Percentiles rank a stretch among this genome's conserved stretches.
phyloP scores from a whole-genome alignment of 2,797 vertebrate species.

The Gadopsis marmoratus region DNA sequence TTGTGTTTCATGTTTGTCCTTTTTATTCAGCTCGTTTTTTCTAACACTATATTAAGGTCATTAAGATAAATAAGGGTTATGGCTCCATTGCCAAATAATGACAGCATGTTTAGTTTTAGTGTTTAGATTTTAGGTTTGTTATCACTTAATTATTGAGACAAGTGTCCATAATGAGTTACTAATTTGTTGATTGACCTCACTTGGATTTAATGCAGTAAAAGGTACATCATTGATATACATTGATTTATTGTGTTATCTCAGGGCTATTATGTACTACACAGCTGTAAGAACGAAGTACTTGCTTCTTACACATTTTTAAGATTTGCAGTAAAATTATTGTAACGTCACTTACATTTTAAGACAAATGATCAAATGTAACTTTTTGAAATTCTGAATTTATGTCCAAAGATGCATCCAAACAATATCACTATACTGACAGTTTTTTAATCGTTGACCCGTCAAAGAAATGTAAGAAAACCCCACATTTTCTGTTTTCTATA shows the following conservation, averaged over 20 bases:
- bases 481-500: not conserved
- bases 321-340: not conserved
- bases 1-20: slow-evolving; percentile 50
- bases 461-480: not conserved
- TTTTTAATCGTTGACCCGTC: not conserved
- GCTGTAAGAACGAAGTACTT: not conserved
- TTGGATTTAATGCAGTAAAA: slow-evolving; percentile 4
- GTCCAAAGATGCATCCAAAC: not conserved
- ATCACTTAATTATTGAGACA: slow-evolving; percentile 22
- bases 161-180: slow-evolving; percentile 26
- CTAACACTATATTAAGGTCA: slow-evolving; percentile 19
- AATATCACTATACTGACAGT: not conserved
- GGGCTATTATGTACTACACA: not conserved
- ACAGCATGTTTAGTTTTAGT: slow-evolving; percentile 2
- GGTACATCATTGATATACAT: not conserved
- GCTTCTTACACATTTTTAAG: not conserved
- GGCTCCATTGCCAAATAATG: not conserved
- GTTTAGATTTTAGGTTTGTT: slow-evolving; percentile 34
- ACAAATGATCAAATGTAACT: not conserved
- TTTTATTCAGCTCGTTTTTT: slow-evolving; percentile 31
- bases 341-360: not conserved
- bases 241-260: not conserved
- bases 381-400: not conserved
- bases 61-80: slow-evolving; percentile 15
- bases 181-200: slow-evolving; percentile 25